phyloP scores from a whole-genome alignment of 2,113 vertebrate genomes.

The Nipponia nippon region DNA sequence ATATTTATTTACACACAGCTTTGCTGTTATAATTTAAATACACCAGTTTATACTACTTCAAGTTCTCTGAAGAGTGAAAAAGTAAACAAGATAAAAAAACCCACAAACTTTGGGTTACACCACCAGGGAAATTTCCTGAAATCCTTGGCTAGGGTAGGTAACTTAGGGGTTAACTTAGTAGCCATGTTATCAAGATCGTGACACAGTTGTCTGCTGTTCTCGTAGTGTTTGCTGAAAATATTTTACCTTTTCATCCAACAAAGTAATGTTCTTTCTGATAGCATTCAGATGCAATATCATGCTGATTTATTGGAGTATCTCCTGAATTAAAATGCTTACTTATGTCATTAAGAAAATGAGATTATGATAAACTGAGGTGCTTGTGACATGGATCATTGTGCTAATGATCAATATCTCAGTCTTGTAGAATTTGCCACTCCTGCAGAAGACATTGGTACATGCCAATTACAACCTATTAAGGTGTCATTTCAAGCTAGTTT shows the following conservation, averaged over 20 bases:
- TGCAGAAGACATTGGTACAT: constrained; percentile 40
- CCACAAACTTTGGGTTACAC: background rate
- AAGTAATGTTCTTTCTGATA: background rate
- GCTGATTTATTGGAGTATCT: background rate
- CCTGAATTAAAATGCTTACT: constrained; percentile 46
- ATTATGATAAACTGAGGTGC: constrained; percentile 55
- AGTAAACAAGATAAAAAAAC: background rate
- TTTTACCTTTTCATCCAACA: background rate
- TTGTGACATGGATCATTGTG: constrained; percentile 58
- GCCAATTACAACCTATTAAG: constrained; percentile 55
- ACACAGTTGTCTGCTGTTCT: background rate
- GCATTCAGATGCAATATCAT: background rate
- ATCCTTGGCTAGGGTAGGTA: background rate
- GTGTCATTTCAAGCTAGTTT: constrained; percentile 44
- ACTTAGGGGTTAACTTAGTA: background rate
- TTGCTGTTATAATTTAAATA: background rate
- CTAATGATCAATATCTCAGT: constrained; percentile 63
- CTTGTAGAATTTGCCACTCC: constrained; percentile 23
- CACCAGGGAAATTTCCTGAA: background rate
- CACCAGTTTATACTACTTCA: background rate
- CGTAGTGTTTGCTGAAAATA: background rate
- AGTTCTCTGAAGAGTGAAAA: background rate
- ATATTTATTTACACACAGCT: background rate
- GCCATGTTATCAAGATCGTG: background rate
- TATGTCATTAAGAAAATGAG: constrained; percentile 56